phyloP scores from a whole-genome alignment of 2,113 vertebrate species.

The Bambusicola thoracicus region DNA sequence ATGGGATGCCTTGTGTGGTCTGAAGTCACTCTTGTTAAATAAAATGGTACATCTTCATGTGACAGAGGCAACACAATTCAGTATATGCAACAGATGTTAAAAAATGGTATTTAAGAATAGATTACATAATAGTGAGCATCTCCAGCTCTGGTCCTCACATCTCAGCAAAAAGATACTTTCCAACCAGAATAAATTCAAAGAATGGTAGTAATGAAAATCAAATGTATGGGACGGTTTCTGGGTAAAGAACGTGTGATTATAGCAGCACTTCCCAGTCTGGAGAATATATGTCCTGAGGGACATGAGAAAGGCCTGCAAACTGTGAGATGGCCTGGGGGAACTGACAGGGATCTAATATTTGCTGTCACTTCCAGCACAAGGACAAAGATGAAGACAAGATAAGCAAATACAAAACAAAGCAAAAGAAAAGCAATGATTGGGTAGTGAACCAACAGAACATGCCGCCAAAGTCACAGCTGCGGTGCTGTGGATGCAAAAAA shows the following conservation, averaged over 20 bases:
- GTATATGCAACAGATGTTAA: neutral
- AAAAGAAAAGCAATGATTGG: neutral
- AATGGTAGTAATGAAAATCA: neutral
- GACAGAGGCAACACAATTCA: neutral
- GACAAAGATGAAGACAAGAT: neutral
- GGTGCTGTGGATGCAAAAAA: neutral
- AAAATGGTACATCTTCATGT: neutral
- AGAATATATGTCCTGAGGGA: conserved; percentile 11
- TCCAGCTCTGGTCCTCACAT: neutral
- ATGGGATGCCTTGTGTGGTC: neutral
- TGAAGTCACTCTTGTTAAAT: neutral
- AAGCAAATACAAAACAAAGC: conserved; percentile 6
- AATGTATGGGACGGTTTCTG: neutral
- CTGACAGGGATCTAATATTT: neutral
- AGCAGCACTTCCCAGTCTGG: neutral
- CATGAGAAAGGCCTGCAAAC: neutral
- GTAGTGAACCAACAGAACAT: neutral
- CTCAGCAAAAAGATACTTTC: neutral
- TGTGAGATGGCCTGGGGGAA: neutral
- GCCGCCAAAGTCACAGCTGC: neutral
- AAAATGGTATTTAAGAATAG: neutral
- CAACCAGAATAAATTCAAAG: neutral
- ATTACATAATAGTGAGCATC: neutral
- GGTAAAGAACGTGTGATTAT: neutral
- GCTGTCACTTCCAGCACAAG: conserved; percentile 6